Evolutionary conservation across 2,113 vertebrate species (phyloP).

Genomic region (Alaudala cheleensis): DNA sequence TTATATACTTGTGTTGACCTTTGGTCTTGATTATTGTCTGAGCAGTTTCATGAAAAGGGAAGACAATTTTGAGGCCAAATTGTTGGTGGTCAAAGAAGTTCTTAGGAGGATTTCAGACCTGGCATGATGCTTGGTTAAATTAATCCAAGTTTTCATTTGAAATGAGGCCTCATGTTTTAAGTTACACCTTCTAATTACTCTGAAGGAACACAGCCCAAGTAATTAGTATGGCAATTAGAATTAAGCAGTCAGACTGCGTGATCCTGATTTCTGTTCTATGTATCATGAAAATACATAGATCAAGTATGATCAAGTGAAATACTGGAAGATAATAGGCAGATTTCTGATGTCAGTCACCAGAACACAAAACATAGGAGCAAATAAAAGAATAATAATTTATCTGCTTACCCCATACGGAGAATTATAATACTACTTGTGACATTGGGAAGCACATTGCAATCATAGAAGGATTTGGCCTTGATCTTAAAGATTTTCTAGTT

Average conservation of each 20-base stretch:
- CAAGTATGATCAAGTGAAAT: neutral
- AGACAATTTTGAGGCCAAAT: neutral
- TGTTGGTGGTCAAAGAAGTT: neutral
- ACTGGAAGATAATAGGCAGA: neutral
- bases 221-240: neutral
- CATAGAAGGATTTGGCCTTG: neutral
- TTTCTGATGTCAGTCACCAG: neutral
- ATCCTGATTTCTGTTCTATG: neutral
- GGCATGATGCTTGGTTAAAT: neutral
- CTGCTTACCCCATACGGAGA: neutral
- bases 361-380: neutral
- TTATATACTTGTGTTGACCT: rapidly evolving
- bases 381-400: neutral
- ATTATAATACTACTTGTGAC: neutral
- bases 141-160: neutral
- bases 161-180: neutral
- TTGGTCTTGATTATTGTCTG: neutral
- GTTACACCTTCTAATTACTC: neutral
- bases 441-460: neutral
- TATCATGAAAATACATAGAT: neutral
- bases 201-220: neutral
- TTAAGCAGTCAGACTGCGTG: neutral
- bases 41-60: neutral
- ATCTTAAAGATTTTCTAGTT: neutral
- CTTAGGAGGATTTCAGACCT: neutral